Evolutionary conservation across 2,888 invertebrate species (phyloP).

Genomic region (Exocentrus adspersus): DNA sequence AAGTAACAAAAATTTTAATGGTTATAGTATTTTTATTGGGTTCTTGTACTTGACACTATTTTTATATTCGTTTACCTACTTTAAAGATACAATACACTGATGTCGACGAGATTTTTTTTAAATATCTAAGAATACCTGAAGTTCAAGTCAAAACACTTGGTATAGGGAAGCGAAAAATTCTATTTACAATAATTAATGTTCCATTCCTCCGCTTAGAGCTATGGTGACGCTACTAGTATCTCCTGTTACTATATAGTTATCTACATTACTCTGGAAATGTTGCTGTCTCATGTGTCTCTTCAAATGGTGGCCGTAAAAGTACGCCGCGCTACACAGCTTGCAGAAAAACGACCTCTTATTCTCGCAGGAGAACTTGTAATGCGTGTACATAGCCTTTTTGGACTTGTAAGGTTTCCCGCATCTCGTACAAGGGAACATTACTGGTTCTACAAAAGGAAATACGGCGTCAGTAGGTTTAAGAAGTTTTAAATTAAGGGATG

Average conservation of each 20-base stretch:
- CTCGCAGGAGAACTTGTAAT: constrained; percentile 51
- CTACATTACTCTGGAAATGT: constrained; percentile 3
- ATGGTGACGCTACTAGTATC: neutral
- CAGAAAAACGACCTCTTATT: constrained; percentile 51
- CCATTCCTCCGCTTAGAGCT: neutral
- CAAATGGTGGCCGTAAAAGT: constrained; percentile 53
- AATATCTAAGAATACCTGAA: no score
- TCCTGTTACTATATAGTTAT: neutral
- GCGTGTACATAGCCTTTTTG: constrained; percentile 52
- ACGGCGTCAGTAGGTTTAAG: neutral
- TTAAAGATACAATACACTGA: no score
- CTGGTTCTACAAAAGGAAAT: constrained; percentile 16
- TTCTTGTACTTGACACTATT: no score
- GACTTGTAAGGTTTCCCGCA: constrained; percentile 52
- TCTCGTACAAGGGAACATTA: constrained; percentile 44
- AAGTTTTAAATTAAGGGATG: neutral
- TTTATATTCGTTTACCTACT: no score
- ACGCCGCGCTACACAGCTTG: constrained; percentile 49
- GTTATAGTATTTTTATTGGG: no score
- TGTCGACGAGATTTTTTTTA: no score
- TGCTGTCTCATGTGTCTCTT: constrained; percentile 48
- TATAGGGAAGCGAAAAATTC: no score
- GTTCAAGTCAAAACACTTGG: no score
- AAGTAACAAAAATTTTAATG: no score
- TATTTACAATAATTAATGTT: constrained; percentile 1